Evolutionary conservation across 2,888 invertebrate species (phyloP).

Genomic region (Microctonus brassicae): DNA sequence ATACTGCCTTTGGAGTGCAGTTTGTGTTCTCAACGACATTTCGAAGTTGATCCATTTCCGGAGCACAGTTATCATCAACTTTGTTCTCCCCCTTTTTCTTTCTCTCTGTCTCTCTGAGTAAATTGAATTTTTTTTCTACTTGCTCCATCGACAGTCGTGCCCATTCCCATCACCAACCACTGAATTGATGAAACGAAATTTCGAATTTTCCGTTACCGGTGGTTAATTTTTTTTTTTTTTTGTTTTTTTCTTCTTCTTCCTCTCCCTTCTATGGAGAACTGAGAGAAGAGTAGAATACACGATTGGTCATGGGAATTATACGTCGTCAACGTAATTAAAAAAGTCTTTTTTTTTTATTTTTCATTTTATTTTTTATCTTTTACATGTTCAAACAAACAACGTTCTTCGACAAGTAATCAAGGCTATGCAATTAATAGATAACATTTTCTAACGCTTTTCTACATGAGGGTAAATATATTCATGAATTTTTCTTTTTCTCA

Average conservation of each 20-base stretch:
- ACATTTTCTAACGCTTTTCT: not conserved
- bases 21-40: constrained; percentile 15
- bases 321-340: constrained; percentile 6
- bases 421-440: not conserved
- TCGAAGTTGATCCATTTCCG: constrained; percentile 30
- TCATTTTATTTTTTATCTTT: not conserved
- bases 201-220: constrained; percentile 10
- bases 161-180: constrained; percentile 1
- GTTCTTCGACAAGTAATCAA: not conserved
- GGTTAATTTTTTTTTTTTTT: not conserved
- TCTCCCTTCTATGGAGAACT: too few species aligned
- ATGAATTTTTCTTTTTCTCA: not conserved
- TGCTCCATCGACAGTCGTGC: not conserved
- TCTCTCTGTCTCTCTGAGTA: not conserved
- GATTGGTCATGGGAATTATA: constrained; percentile 10
- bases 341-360: not conserved
- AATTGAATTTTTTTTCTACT: constrained; percentile 28
- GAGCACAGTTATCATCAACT: constrained; percentile 30
- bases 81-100: not conserved
- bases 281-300: constrained; percentile 8
- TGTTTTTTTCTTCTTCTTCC: not conserved
- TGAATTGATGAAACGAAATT: constrained; percentile 3
- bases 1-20: constrained; percentile 3
- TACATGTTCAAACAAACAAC: constrained; percentile 5
- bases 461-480: not conserved